Conservation (phyloP, 2,113 vertebrate species). For the Ochotona princeps region DNA sequence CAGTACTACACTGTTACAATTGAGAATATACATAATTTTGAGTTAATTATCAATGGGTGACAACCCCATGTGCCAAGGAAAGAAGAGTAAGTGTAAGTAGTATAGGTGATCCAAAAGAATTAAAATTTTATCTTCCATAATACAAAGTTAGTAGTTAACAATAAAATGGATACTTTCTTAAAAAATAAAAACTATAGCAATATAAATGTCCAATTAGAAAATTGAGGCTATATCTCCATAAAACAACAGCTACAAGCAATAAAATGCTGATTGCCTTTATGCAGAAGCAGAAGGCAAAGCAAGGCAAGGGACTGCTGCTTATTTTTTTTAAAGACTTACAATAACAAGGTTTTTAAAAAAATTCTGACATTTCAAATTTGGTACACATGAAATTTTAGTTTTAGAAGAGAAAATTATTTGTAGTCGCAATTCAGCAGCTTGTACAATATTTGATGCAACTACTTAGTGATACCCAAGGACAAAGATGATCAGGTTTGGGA, state of each 20-base stretch:
- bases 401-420: conserved; percentile 41
- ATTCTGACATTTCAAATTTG: background rate
- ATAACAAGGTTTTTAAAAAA: too few species aligned
- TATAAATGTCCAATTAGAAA: background rate
- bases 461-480: background rate
- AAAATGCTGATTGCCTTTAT: background rate
- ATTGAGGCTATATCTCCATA: background rate
- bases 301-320: background rate
- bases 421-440: background rate
- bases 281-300: background rate
- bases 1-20: background rate
- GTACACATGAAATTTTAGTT: background rate
- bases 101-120: background rate
- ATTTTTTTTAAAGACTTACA: background rate
- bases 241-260: background rate
- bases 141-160: background rate
- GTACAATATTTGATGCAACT: background rate
- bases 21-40: background rate
- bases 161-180: background rate
- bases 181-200: background rate
- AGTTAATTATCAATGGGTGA: conserved; percentile 3
- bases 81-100: background rate
- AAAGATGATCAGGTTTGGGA: background rate
- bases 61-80: background rate
- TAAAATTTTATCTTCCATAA: background rate